Evolutionary conservation across 2,113 vertebrate species (phyloP), one percentile per base, ranked within the genome.

Genomic region (Syngnathus floridae): DNA sequence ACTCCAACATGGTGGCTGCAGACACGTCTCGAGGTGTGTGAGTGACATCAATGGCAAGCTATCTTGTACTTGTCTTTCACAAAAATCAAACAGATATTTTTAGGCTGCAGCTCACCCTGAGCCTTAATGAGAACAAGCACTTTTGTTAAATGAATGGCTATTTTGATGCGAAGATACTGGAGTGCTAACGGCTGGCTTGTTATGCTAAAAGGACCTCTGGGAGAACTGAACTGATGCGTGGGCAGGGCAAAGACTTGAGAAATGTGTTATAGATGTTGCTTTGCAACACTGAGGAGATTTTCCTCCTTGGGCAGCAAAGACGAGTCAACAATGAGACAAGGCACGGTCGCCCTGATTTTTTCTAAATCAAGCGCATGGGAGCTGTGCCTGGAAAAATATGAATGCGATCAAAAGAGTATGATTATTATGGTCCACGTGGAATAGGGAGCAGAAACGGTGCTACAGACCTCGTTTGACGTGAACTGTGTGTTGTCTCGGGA

Each of bases 401-500:
- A 59, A 66, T 60, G 59, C 62, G 65, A 78, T 81, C 72, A 79
- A 64, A 73, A 62, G 9, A 2, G 21, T 1, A 37, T 10, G 37
- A 45, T 59, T 38, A 63, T 46, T 48, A 57, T 4, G 66, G 66
- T 22, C 66, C 19, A 26, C 22, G 48, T 54, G 71, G 64, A 54
- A 61, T 38, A 41, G 55, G 40, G 49, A 41, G 60, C 59, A 7
- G 48, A 52, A 49, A 46, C 19, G 13, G 37, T 48, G 59, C 48
- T 16, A 1, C 1, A 17, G 45, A 69, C 73, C 78, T 79, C 69
- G 67, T 73, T 72, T 73, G 36, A 78, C 12, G 58, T 52, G 63
- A 80, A 65, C 65, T 54, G 64, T 67, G 69, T 67, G 35, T 63
- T 76, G 62, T 46, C 52, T 63, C 55, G 66, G 72, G 51, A 78